phyloP scores from a whole-genome alignment of 2,888 invertebrate genomes.

The Ametastegia equiseti region DNA sequence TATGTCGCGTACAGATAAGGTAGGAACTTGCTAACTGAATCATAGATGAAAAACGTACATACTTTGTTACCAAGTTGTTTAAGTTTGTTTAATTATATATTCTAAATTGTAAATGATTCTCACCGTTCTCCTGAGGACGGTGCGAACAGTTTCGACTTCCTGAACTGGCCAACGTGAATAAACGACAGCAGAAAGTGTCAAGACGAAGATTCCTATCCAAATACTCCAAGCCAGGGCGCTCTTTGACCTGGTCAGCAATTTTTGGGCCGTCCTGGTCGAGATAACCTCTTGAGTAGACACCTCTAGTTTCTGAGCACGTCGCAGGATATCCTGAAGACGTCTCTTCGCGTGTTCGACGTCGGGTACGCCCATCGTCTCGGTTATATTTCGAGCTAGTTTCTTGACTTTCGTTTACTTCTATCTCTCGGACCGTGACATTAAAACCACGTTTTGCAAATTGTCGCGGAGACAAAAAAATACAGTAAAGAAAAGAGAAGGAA shows the following conservation, averaged over 20 bases:
- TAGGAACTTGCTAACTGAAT: not conserved
- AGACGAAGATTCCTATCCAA: constrained; percentile 64
- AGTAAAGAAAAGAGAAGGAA: not conserved
- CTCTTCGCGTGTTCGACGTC: constrained; percentile 68
- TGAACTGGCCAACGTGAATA: constrained; percentile 71
- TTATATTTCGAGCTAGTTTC: not conserved
- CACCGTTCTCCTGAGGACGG: constrained; percentile 70
- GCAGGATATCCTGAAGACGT: constrained; percentile 67
- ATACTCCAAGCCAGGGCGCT: constrained; percentile 66
- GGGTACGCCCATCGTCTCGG: constrained; percentile 63
- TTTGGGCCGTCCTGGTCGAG: constrained; percentile 66
- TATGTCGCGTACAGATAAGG: not conserved
- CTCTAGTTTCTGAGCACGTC: constrained; percentile 67
- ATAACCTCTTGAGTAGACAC: constrained; percentile 66
- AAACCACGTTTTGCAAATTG: not conserved
- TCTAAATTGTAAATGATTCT: constrained; percentile 50
- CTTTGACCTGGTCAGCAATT: constrained; percentile 67
- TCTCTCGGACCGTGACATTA: not conserved
- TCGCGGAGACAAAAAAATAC: not conserved
- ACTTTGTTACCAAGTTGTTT: not conserved
- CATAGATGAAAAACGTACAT: not conserved
- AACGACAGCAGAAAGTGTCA: constrained; percentile 64
- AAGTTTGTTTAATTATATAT: not conserved
- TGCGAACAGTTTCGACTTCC: constrained; percentile 70
- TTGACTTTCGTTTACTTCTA: not conserved